Evolutionary conservation across 1,140 invertebrate genomes (phyloP).

Genomic region (Drosophila simulans): DNA sequence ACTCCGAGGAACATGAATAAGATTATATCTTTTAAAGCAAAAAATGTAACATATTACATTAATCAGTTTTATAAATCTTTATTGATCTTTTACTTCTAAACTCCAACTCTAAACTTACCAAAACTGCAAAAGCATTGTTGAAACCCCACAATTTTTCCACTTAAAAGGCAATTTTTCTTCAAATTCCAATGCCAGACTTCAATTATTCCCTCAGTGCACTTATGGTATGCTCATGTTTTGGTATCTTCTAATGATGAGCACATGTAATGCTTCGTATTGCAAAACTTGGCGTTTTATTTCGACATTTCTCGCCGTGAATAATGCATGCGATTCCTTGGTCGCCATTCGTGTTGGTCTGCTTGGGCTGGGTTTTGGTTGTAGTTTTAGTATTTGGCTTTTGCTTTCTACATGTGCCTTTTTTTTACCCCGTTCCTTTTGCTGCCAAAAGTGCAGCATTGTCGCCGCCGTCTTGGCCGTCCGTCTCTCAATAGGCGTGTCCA

Average conservation of each 20-base stretch:
- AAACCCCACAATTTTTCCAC: no score
- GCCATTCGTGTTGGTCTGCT: slow-evolving; percentile 47
- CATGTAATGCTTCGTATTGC: slow-evolving; percentile 78
- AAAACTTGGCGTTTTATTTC: slow-evolving; percentile 81
- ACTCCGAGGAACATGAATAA: no score
- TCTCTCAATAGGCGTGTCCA: slow-evolving; percentile 72
- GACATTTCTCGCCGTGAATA: slow-evolving; percentile 78
- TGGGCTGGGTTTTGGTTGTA: slow-evolving; percentile 31
- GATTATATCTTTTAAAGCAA: no score
- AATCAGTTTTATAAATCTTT: no score
- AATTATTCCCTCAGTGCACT: slow-evolving; percentile 31
- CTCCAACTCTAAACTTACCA: no score
- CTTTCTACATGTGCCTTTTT: background rate
- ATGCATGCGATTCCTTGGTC: slow-evolving; percentile 69
- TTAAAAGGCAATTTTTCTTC: no score
- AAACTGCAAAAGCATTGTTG: no score
- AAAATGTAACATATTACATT: no score
- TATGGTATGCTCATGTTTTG: slow-evolving; percentile 25
- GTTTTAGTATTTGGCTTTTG: slow-evolving; percentile 17
- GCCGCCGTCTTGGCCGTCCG: slow-evolving; percentile 57
- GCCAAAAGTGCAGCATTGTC: slow-evolving; percentile 71
- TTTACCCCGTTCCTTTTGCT: slow-evolving; percentile 28
- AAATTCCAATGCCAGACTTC: no score
- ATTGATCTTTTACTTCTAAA: no score
- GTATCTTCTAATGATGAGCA: slow-evolving; percentile 73